Evolutionary conservation across 2,113 vertebrate species (phyloP).

Genomic region (Tragelaphus strepsiceros): DNA sequence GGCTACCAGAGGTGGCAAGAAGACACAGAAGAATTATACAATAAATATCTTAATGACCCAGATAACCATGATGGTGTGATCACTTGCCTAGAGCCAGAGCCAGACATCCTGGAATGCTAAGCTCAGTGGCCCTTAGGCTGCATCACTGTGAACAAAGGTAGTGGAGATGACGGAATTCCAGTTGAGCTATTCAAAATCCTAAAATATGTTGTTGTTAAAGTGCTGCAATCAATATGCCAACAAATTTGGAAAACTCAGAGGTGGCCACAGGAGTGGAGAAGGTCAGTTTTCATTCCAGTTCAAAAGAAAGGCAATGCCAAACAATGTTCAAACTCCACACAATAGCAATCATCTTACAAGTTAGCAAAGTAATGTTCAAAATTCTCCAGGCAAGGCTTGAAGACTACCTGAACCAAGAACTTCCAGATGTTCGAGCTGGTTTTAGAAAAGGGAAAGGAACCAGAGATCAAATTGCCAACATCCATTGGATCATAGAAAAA

Average conservation of each 20-base stretch:
- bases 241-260: neutral
- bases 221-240: neutral
- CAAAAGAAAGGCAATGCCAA: neutral
- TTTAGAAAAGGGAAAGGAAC: neutral
- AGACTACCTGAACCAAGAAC: neutral
- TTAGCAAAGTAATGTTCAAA: neutral
- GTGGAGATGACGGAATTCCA: neutral
- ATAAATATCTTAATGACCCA: neutral
- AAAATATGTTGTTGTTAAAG: neutral
- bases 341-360: neutral
- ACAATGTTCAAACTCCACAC: neutral
- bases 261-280: neutral
- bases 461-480: neutral
- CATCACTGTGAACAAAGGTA: neutral
- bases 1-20: neutral
- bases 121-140: neutral
- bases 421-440: neutral
- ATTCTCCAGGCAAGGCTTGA: neutral
- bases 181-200: neutral
- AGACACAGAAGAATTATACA: neutral
- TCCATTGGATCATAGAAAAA: neutral
- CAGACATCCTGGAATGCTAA: neutral
- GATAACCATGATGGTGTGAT: neutral
- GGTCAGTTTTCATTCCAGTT: neutral
- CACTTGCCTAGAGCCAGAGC: neutral